Evolutionary conservation across 2,797 vertebrate genomes (phyloP), one percentile per base, ranked within the genome.

Genomic region (Oreortyx pictus): DNA sequence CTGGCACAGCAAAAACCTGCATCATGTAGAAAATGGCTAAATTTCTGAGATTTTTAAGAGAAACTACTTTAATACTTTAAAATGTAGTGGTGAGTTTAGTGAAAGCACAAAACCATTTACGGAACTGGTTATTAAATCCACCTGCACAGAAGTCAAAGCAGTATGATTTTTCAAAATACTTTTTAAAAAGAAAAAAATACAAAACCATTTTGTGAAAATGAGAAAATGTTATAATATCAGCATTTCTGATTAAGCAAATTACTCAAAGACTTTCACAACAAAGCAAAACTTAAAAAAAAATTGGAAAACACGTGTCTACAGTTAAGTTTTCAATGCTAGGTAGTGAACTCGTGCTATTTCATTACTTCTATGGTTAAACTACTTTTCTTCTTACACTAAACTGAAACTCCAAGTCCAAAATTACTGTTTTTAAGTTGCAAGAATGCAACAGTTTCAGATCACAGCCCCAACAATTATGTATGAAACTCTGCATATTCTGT

Each of bases 301-400:
- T 6, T 56, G 67, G 29, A 88, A 89, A 92, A 73, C 62, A 73
- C 57, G 66, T 5, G 23, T 52, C 73, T 81, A 70, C 64, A 76
- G 74, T 54, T 77, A 85, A 77, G 52, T 77, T 49, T 80, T 16
- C 56, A 82, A 88, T 66, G 44, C 31, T 56, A 91, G 64, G 44
- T 78, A 79, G 68, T 72, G 80, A 76, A 85, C 16, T n/a, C 62
- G 19, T 49, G 46, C 14, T n/a, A 44, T 47, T 93, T 92, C 37
- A 65, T 62, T 76, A 68, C 77, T 92, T 92, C 85, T 49, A 76
- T 82, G 33, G 76, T 85, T 91, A 89, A 94, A 86, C 43, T 89
- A 70, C 6, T 31, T 66, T 78, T 31, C 91, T 83, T 87, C 89
- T 64, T 76, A 60, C 74, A 76, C 71, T 70, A 76, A 84, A 91